Conservation (phyloP, 1,140 invertebrate genomes). For the Amphibalanus amphitrite region DNA sequence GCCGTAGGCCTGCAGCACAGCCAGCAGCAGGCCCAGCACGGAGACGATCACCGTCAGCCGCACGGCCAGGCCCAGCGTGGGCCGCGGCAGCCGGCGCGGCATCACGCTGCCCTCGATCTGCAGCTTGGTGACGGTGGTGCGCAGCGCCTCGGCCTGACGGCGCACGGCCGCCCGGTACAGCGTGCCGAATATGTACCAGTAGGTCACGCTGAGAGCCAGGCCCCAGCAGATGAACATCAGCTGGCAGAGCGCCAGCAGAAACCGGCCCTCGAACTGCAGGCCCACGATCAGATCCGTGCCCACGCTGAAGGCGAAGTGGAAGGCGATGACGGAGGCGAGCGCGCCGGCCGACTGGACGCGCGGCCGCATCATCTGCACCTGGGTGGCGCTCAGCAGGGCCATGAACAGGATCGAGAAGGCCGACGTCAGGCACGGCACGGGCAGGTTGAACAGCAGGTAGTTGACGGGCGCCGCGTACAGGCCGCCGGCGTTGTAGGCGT, state of each 20-base stretch:
- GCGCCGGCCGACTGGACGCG: slow-evolving; percentile 62
- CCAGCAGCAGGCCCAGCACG: slow-evolving; percentile 58
- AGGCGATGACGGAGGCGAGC: slow-evolving; percentile 52
- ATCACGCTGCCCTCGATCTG: slow-evolving; percentile 20
- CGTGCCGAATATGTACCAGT: background rate
- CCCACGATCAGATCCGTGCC: background rate
- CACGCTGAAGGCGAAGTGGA: slow-evolving; percentile 22
- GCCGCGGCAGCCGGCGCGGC: slow-evolving; percentile 21
- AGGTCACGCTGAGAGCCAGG: background rate
- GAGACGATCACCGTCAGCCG: slow-evolving; percentile 70
- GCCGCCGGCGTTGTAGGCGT: slow-evolving; percentile 65
- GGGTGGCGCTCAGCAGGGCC: slow-evolving; percentile 54
- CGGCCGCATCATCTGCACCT: slow-evolving; percentile 39
- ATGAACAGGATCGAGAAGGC: slow-evolving; percentile 68
- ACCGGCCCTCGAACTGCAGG: background rate
- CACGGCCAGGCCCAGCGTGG: slow-evolving; percentile 49
- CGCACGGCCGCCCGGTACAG: background rate
- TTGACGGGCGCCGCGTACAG: slow-evolving; percentile 58
- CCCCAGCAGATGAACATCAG: background rate
- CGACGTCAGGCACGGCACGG: slow-evolving; percentile 61
- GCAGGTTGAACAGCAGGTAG: slow-evolving; percentile 57
- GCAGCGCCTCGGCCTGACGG: slow-evolving; percentile 23
- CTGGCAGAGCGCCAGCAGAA: background rate
- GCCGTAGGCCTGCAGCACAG: slow-evolving; percentile 60
- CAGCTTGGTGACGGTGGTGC: slow-evolving; percentile 25